These are phyloP conservation scores for Parazoanthus swiftii DNA, from an alignment of 92 coral and sea anemone genomes.

Conservation along the genomic window DNA sequence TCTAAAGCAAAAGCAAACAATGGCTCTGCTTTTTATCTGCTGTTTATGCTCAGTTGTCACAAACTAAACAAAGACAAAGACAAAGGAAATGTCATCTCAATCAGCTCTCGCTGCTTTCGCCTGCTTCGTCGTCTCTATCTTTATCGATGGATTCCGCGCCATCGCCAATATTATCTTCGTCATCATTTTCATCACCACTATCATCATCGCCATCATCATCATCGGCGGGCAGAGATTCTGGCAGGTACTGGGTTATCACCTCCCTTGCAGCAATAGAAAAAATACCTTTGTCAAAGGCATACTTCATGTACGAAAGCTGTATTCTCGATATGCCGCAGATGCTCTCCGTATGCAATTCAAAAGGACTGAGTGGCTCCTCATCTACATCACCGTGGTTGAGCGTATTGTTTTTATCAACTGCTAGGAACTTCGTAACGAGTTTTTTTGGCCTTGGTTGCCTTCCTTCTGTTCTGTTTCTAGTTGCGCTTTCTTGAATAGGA, in stretches of 20 bases:
- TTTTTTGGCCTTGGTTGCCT: too few species aligned
- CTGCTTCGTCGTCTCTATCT: constrained; percentile 34
- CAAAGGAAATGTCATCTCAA: neutral
- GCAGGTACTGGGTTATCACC: constrained; percentile 41
- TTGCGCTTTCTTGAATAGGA: too few species aligned
- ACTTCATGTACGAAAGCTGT: constrained; percentile 50
- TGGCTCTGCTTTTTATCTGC: neutral
- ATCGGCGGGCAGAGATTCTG: constrained; percentile 32
- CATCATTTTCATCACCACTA: constrained; percentile 38
- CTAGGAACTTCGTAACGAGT: too few species aligned
- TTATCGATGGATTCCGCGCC: constrained; percentile 5
- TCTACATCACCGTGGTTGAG: too few species aligned
- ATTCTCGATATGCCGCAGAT: constrained; percentile 43
- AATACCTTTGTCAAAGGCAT: constrained; percentile 41
- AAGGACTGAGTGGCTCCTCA: constrained; percentile 29
- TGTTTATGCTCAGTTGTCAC: neutral
- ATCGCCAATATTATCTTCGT: neutral
- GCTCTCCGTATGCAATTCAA: constrained; percentile 41
- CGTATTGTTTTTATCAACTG: too few species aligned
- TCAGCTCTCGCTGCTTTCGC: constrained; percentile 12
- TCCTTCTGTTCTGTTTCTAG: too few species aligned
- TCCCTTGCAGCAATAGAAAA: constrained; percentile 42
- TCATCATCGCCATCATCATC: constrained; percentile 35
- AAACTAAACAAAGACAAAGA: neutral
- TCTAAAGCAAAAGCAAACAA: neutral